Evolutionary conservation across 2,113 vertebrate genomes (phyloP).

Genomic region (Lipotes vexillifer): DNA sequence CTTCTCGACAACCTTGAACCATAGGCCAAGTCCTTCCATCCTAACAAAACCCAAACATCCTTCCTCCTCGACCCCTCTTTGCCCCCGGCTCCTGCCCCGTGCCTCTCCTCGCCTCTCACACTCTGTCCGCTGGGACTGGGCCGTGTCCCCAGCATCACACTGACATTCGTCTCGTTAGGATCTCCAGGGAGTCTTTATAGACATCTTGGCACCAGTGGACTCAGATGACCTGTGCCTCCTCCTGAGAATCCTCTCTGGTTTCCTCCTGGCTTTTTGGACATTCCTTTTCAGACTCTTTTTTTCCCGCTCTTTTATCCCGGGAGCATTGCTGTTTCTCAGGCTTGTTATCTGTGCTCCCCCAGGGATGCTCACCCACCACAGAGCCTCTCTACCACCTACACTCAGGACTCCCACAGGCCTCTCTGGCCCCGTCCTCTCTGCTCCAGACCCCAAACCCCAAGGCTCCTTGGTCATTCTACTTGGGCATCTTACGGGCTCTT

Average conservation of each 20-base stretch:
- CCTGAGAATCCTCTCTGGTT: neutral
- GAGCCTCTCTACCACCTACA: accelerated
- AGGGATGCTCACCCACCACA: neutral
- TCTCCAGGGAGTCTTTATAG: neutral
- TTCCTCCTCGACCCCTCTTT: neutral
- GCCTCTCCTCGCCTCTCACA: neutral
- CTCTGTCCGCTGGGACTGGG: neutral
- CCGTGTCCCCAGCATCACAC: accelerated
- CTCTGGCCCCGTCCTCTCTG: neutral
- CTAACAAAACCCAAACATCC: neutral
- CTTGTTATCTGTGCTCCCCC: neutral
- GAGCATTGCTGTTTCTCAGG: neutral
- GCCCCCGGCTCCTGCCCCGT: neutral
- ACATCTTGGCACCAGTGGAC: neutral
- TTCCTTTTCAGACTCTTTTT: neutral
- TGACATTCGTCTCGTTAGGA: neutral
- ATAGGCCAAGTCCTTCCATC: neutral
- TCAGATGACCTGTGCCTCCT: neutral
- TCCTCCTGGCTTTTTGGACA: neutral
- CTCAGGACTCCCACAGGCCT: neutral
- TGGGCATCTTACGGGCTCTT: neutral
- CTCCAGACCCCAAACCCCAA: neutral
- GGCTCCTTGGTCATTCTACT: neutral
- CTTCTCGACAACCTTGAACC: neutral
- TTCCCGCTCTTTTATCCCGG: accelerated